These are phyloP conservation scores for Megathymus violae DNA, from an alignment of 1,140 invertebrate species.

Conservation along the genomic window DNA sequence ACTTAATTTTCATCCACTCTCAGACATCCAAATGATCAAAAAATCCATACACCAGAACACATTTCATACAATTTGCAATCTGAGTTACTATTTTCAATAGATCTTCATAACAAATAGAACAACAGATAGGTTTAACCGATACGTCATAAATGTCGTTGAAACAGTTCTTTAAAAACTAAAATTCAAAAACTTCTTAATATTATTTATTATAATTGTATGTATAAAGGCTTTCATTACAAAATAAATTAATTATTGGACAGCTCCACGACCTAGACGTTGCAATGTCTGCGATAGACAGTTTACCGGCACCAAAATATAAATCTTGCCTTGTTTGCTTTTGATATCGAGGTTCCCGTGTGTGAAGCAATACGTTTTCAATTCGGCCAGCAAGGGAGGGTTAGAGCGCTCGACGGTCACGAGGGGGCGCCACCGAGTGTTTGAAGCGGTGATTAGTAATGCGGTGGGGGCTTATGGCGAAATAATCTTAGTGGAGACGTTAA, in stretches of 20 bases:
- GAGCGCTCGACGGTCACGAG: constrained; percentile 57
- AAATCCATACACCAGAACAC: too few relatives aligned
- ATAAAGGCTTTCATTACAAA: constrained; percentile 24
- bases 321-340: constrained; percentile 59
- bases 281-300: constrained; percentile 36
- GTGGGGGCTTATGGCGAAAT: constrained; percentile 73
- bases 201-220: too few relatives aligned
- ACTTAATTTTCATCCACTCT: too few relatives aligned
- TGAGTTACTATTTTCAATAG: too few relatives aligned
- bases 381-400: constrained; percentile 55
- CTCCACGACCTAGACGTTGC: constrained; percentile 27
- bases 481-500: constrained; percentile 74
- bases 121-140: too few relatives aligned
- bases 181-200: neutral
- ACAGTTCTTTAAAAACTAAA: neutral
- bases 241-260: constrained; percentile 41
- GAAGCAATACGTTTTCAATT: constrained; percentile 75
- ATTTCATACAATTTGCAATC: too few relatives aligned
- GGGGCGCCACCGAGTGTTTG: constrained; percentile 62
- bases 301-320: constrained; percentile 48
- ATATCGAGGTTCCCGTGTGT: constrained; percentile 58
- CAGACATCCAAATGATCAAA: too few relatives aligned
- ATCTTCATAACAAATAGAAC: too few relatives aligned
- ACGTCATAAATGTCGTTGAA: too few relatives aligned
- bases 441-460: constrained; percentile 75